These are phyloP conservation scores for Naja naja DNA, from an alignment of 2,113 vertebrate genomes.

Conservation along the genomic window DNA sequence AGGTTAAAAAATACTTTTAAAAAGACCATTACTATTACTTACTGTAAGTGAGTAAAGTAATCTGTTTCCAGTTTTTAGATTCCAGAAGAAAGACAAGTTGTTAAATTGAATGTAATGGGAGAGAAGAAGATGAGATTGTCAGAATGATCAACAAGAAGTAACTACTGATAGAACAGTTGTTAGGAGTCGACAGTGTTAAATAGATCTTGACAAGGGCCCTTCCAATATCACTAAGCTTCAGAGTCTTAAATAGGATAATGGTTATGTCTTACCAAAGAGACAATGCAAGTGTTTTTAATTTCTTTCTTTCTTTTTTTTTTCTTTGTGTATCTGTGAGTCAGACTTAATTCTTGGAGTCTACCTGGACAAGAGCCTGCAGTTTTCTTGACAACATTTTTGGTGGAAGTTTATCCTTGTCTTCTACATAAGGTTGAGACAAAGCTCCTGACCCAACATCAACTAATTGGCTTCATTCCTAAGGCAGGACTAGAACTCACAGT, in stretches of 20 bases:
- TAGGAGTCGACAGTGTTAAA: background rate
- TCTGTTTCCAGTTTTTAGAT: background rate
- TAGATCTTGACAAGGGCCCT: background rate
- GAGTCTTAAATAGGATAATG: background rate
- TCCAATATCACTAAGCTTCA: background rate
- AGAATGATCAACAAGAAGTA: background rate
- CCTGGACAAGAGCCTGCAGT: background rate
- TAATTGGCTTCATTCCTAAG: background rate
- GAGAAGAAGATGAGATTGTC: background rate
- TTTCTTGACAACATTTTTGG: background rate
- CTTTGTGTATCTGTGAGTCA: background rate
- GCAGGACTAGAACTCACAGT: background rate
- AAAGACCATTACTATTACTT: background rate
- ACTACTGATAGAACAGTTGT: background rate
- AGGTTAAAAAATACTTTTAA: background rate
- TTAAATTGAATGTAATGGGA: background rate
- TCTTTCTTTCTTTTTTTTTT: background rate
- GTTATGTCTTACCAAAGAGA: background rate
- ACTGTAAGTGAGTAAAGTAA: background rate
- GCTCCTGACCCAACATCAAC: background rate
- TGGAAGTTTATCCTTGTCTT: background rate
- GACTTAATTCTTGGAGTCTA: background rate
- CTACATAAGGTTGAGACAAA: background rate
- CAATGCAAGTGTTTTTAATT: background rate
- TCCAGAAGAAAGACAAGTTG: background rate